phyloP scores from a whole-genome alignment of 2,888 invertebrate species.

The Phragmatobia fuliginosa region DNA sequence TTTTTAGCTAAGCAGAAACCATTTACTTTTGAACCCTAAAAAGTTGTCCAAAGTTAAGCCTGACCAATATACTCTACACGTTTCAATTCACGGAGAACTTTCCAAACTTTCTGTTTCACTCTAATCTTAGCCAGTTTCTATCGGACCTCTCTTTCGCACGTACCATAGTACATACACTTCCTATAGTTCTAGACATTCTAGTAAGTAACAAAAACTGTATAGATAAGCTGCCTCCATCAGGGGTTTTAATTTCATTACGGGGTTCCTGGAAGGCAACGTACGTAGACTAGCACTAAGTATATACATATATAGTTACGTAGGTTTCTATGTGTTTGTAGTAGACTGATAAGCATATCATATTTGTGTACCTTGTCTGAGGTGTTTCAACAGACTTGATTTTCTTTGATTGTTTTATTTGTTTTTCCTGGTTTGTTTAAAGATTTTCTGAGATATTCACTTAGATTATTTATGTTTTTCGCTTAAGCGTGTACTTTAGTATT shows the following conservation, averaged over 20 bases:
- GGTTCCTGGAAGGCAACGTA: constrained; percentile 3
- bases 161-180: neutral
- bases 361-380: constrained; percentile 10
- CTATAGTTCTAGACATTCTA: neutral
- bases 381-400: constrained; percentile 21
- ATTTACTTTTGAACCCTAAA: constrained; percentile 6
- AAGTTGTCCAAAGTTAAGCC: neutral
- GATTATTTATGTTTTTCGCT: neutral
- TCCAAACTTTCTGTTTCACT: constrained; percentile 3
- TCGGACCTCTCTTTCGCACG: constrained; percentile 10
- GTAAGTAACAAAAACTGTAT: neutral
- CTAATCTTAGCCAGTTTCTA: constrained; percentile 9
- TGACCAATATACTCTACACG: constrained; percentile 23
- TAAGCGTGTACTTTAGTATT: neutral
- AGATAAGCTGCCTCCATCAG: constrained; percentile 1
- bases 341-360: constrained; percentile 19
- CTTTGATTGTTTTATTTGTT: constrained; percentile 13
- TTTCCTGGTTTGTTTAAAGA: neutral
- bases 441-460: neutral
- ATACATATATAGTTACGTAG: neutral
- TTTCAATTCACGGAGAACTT: constrained; percentile 25
- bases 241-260: constrained; percentile 16
- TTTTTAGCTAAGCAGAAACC: neutral
- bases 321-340: constrained; percentile 11
- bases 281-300: neutral